phyloP scores from a whole-genome alignment of 1,140 invertebrate genomes.

The Diorhabda sublineata region DNA sequence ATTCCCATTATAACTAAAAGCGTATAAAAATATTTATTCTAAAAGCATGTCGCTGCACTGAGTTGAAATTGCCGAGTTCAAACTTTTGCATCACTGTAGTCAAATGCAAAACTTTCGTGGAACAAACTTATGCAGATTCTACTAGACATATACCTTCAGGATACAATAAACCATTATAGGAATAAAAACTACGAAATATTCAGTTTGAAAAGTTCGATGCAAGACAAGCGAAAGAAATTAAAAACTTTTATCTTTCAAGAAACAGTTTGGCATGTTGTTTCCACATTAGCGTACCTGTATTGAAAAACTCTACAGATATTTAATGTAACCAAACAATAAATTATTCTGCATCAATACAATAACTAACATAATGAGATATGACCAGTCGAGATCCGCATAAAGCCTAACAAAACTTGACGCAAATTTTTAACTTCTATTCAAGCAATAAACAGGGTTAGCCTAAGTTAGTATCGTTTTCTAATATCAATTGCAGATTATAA shows the following conservation, averaged over 20 bases:
- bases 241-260: slow-evolving; percentile 1
- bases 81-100: background rate
- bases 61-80: slow-evolving; percentile 2
- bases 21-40: background rate
- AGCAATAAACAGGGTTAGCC: too few relatives aligned
- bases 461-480: too few relatives aligned
- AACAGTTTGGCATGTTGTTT: background rate
- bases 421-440: too few relatives aligned
- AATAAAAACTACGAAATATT: slow-evolving; percentile 1
- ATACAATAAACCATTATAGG: slow-evolving; percentile 2
- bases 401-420: too few relatives aligned
- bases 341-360: too few relatives aligned
- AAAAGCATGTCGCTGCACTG: slow-evolving; percentile 1
- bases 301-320: background rate
- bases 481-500: too few relatives aligned
- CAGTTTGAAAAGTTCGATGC: slow-evolving; percentile 2
- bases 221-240: background rate
- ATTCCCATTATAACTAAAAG: too few relatives aligned
- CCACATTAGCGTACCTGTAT: background rate
- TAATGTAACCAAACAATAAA: too few relatives aligned
- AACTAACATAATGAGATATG: too few relatives aligned
- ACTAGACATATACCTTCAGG: background rate
- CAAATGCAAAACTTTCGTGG: background rate
- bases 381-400: too few relatives aligned
- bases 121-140: slow-evolving; percentile 2